phyloP scores from a whole-genome alignment of 1,140 invertebrate genomes.

The Adoxophyes honmai region DNA sequence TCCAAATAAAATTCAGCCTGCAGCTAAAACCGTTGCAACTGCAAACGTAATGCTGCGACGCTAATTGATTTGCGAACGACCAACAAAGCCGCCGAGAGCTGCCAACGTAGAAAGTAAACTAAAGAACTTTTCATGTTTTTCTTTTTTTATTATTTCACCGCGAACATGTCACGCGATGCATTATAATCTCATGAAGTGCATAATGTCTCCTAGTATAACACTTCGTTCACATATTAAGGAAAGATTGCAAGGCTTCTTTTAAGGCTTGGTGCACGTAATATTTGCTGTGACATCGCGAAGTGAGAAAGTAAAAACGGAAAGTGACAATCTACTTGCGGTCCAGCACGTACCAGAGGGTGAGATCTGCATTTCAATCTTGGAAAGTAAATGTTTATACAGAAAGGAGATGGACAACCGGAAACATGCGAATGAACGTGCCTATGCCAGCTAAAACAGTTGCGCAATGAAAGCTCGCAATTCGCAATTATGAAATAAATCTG shows the following conservation, averaged over 20 bases:
- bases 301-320: conserved; percentile 51
- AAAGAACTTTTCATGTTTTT: not conserved
- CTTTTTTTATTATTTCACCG: too few species aligned
- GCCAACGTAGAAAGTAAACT: conserved; percentile 7
- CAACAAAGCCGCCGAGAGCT: not conserved
- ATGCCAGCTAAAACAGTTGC: not conserved
- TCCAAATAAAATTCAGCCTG: not conserved
- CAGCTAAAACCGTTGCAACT: not conserved
- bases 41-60: conserved; percentile 6
- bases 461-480: not conserved
- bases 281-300: conserved; percentile 32
- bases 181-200: not conserved
- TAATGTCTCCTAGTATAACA: not conserved
- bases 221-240: not conserved
- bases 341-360: conserved; percentile 28
- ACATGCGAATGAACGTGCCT: not conserved
- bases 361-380: conserved; percentile 35
- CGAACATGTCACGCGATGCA: too few species aligned
- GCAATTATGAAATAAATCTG: not conserved
- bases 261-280: conserved; percentile 36
- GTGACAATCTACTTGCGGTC: conserved; percentile 37
- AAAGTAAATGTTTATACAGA: conserved; percentile 16
- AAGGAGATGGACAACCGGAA: not conserved
- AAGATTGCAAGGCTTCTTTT: conserved; percentile 2
- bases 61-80: conserved; percentile 10